phyloP scores from a whole-genome alignment of 1,140 invertebrate genomes.

The Anagrus nilaparvatae region DNA sequence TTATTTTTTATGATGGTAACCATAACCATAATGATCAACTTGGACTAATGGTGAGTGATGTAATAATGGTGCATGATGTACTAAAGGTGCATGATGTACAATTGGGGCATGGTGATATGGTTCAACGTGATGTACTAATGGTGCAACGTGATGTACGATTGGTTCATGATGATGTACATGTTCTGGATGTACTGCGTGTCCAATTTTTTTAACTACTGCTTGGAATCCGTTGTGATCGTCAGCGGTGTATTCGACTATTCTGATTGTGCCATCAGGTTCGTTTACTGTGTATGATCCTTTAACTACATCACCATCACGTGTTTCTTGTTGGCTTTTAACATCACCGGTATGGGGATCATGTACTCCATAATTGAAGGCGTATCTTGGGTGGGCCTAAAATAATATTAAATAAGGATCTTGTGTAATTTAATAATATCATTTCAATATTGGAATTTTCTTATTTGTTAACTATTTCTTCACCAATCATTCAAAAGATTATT shows the following conservation, averaged over 20 bases:
- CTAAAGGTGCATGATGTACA: too few relatives aligned
- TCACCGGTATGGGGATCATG: conserved; percentile 40
- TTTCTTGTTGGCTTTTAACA: conserved; percentile 38
- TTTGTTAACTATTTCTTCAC: too few relatives aligned
- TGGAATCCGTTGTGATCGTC: conserved; percentile 40
- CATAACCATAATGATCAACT: too few relatives aligned
- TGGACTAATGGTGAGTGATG: too few relatives aligned
- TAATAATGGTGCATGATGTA: too few relatives aligned
- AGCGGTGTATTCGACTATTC: conserved; percentile 40
- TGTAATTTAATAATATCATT: too few relatives aligned
- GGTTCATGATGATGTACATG: conserved; percentile 22
- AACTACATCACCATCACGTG: conserved; percentile 38
- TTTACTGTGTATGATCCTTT: conserved; percentile 40
- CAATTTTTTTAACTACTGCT: conserved; percentile 37
- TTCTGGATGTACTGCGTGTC: conserved; percentile 32
- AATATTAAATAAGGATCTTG: too few relatives aligned
- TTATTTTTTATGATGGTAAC: too few relatives aligned
- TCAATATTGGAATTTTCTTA: too few relatives aligned
- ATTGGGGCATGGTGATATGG: too few relatives aligned
- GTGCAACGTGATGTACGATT: conserved; percentile 17
- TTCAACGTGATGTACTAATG: too few relatives aligned
- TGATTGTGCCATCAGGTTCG: conserved; percentile 38
- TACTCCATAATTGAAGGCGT: conserved; percentile 39
- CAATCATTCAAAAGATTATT: too few relatives aligned
- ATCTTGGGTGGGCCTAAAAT: conserved; percentile 32